These are phyloP conservation scores for Xenops minutus DNA, from an alignment of 2,797 vertebrate genomes.

Conservation along the genomic window DNA sequence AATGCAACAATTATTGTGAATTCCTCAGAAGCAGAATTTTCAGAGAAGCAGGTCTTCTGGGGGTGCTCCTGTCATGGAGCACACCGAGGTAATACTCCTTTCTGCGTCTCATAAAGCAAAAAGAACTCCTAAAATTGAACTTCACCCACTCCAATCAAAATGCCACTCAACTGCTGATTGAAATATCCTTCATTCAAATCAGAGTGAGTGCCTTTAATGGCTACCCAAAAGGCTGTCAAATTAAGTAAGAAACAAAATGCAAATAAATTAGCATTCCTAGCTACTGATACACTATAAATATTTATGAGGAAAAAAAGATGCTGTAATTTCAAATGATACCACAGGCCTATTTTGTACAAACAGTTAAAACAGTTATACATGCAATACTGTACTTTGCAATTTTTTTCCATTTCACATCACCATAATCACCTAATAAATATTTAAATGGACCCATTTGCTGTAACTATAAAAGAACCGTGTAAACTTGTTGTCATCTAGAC, in stretches of 20 bases:
- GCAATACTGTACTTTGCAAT: conserved; percentile 73
- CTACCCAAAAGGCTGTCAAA: conserved; percentile 58
- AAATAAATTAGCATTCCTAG: conserved; percentile 77
- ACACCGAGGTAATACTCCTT: not conserved
- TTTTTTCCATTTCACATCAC: conserved; percentile 82
- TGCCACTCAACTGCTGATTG: conserved; percentile 47
- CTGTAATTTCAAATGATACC: conserved; percentile 74
- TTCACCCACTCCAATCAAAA: conserved; percentile 56
- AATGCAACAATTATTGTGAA: not conserved
- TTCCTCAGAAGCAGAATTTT: conserved; percentile 2
- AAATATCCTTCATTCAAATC: conserved; percentile 62
- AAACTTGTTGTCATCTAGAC: conserved; percentile 89
- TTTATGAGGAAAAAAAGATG: conserved; percentile 77
- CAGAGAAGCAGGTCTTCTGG: not conserved
- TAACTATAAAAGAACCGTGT: conserved; percentile 84
- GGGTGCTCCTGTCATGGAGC: not conserved
- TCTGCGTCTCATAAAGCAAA: conserved; percentile 43
- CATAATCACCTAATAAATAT: conserved; percentile 86
- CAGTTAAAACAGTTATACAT: conserved; percentile 75
- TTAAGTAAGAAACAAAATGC: conserved; percentile 72
- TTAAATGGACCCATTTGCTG: conserved; percentile 83
- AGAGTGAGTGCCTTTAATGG: conserved; percentile 59
- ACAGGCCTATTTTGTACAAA: conserved; percentile 68
- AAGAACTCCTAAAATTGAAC: conserved; percentile 44
- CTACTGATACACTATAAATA: conserved; percentile 73